phyloP scores from a whole-genome alignment of 2,113 vertebrate species.

The Campylorhamphus procurvoides region DNA sequence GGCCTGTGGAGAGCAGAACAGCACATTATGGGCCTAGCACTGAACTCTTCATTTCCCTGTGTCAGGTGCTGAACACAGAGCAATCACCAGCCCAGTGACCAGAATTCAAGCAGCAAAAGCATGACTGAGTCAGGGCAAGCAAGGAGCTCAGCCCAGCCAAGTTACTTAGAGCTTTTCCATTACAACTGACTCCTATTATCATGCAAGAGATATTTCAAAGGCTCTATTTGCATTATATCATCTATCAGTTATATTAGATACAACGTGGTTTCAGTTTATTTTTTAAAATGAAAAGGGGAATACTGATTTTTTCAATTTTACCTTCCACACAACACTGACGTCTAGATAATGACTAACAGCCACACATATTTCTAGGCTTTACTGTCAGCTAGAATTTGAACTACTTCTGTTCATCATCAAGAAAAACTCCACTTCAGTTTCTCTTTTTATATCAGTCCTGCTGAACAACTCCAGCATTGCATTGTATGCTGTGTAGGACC shows the following conservation, averaged over 20 bases:
- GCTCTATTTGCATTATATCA: background rate
- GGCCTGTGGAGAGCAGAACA: constrained; percentile 77
- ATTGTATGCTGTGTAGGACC: background rate
- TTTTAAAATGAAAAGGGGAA: background rate
- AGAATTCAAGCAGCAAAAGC: background rate
- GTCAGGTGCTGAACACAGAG: background rate
- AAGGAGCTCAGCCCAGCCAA: background rate
- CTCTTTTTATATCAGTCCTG: background rate
- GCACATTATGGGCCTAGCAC: background rate
- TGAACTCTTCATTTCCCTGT: background rate
- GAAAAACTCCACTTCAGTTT: background rate
- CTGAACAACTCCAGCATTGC: background rate
- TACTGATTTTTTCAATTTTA: background rate
- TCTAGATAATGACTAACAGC: background rate
- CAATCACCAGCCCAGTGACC: background rate
- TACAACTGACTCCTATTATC: background rate
- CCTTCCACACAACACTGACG: background rate
- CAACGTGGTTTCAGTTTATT: background rate
- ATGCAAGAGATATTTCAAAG: background rate
- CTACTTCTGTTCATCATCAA: background rate
- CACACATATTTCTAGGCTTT: background rate
- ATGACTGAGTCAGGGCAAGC: background rate
- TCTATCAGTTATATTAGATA: background rate
- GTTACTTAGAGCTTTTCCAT: background rate
- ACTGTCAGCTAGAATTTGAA: background rate